Evolutionary conservation across 2,888 invertebrate species (phyloP), one percentile per base, ranked within the genome.

Genomic region (Belgica antarctica): DNA sequence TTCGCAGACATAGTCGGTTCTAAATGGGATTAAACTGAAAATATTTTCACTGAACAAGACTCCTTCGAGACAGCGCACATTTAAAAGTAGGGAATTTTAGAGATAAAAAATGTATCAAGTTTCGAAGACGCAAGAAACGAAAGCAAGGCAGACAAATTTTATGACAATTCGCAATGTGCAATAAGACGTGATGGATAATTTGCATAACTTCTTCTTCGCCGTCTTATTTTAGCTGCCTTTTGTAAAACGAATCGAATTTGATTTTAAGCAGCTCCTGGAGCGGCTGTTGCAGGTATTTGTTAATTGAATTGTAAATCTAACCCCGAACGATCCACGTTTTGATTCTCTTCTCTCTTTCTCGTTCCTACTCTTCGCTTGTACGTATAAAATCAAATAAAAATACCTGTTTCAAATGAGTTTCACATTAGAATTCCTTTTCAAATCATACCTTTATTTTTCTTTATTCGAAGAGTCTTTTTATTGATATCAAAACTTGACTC

Each of bases 361-460:
- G n/a, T n/a, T n/a, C n/a, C n/a, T n/a, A 41, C 15, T 41, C 41
- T 41, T n/a, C 41, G 5, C 41, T 41, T 41, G 15, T 41, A 41
- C 12, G 41, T 15, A 15, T 41, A 41, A 41, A 41, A 41, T 41
- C 41, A 41, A 41, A 41, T 41, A 15, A 41, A 41, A 41, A 41
- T 41, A 41, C 41, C 41, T 41, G 41, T 41, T 41, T 41, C 41
- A 41, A 41, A 41, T n/a, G n/a, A n/a, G n/a, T n/a, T n/a, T n/a
- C 41, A 41, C 41, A 41, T 41, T 41, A 41, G 41, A 41, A 41
- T 41, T 41, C 41, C 41, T 41, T 41, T 41, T 15, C 2, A 15
- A 41, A 15, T 41, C 41, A 41, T 41, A 41, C 41, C 15, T 41
- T 41, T 41, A 41, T 41, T 41, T 41, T 15, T 12, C 41, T 41